Conservation (phyloP, 1,140 invertebrate genomes). For the Aphis craccivora region DNA sequence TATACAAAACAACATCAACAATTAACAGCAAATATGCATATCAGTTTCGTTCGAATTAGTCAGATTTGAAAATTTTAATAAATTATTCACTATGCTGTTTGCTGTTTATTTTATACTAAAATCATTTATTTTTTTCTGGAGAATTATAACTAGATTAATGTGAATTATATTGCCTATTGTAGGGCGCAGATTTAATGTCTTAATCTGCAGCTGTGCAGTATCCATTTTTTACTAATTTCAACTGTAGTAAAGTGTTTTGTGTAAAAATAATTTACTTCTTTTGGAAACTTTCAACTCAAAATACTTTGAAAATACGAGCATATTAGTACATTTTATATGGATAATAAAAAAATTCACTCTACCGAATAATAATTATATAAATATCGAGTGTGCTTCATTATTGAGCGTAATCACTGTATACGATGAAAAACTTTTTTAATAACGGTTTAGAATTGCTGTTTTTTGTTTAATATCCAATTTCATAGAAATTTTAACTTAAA, state of each 20-base stretch:
- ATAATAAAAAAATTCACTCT: neutral
- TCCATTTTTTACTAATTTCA: neutral
- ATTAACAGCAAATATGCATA: neutral
- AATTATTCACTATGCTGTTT: neutral
- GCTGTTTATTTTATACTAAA: neutral
- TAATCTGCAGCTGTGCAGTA: neutral
- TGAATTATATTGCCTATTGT: neutral
- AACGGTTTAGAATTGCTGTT: neutral
- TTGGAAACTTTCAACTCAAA: neutral
- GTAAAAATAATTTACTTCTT: neutral
- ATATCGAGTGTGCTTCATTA: neutral
- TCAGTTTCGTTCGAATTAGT: neutral
- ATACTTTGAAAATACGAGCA: neutral
- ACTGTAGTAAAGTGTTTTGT: neutral
- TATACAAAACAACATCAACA: neutral
- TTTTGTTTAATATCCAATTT: neutral
- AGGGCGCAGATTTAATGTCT: neutral
- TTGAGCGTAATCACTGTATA: neutral
- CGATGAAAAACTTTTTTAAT: neutral
- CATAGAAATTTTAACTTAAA: neutral
- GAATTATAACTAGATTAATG: neutral
- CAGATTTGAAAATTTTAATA: neutral
- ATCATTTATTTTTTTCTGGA: neutral
- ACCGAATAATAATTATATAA: neutral
- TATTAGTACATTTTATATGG: neutral